These are phyloP conservation scores for Calephelis perditalis DNA, from an alignment of 2,888 invertebrate species.

Conservation along the genomic window DNA sequence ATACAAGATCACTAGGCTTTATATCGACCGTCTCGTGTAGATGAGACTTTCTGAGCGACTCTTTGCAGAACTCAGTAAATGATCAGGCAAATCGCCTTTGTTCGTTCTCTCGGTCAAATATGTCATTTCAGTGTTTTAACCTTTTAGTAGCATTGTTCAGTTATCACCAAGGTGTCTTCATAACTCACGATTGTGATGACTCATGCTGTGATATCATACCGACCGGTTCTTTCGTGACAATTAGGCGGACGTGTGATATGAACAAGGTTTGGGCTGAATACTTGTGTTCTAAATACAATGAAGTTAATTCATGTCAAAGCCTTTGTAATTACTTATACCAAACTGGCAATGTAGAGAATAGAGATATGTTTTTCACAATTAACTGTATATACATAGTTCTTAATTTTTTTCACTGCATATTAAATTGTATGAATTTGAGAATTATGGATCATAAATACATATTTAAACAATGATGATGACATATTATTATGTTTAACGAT, in stretches of 20 bases:
- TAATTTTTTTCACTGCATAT: too few species aligned
- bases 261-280: neutral
- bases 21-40: too few species aligned
- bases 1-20: too few species aligned
- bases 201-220: conserved; percentile 14
- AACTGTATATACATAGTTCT: too few species aligned
- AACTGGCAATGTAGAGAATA: too few species aligned
- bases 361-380: too few species aligned
- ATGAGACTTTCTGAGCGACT: too few species aligned
- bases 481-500: too few species aligned
- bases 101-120: conserved; percentile 10
- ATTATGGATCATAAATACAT: too few species aligned
- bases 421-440: too few species aligned
- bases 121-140: conserved; percentile 41
- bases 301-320: neutral
- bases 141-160: conserved; percentile 27
- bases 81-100: conserved; percentile 4
- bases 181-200: conserved; percentile 16
- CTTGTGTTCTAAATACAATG: neutral
- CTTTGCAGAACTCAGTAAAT: neutral
- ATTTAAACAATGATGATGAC: too few species aligned
- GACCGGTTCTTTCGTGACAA: conserved; percentile 11
- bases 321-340: neutral
- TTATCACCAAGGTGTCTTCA: conserved; percentile 15
- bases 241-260: conserved; percentile 9